Base-by-base conservation (phyloP, 2,888 invertebrate genomes). In the Drosophila anomalata region DNA sequence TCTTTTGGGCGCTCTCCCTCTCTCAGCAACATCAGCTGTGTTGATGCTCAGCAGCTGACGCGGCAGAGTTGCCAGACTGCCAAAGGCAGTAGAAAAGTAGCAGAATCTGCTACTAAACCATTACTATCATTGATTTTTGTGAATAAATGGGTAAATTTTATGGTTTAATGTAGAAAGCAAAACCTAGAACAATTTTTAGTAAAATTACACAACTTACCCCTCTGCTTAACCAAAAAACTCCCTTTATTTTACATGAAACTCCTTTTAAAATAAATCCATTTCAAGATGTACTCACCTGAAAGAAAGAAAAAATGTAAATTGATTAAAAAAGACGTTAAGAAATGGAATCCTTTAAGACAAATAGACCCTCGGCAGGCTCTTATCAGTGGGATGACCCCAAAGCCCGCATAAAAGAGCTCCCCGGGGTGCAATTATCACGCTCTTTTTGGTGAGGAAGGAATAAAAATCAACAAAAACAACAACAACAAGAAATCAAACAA, bases 1-100 rank as follows among this genome's bases (percentile, higher is more conserved):
- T 53, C 62, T 52, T 22, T 2, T 31, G 6, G 47, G 36, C 56
- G 47, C 63, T 53, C 62, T 54, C 26, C 2, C 31, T 3, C 60
- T 68, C 60, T 39, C 55, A 33, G 51, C 57, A 52, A 46, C 65
- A 81, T 62, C 81, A 82, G 80, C 80, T 82, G 61, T 62, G 52
- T 66, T 67, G 65, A 46, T 68, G 68, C 71, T 66, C 33, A 87
- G 78, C 87, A 84, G 81, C 81, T 87, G 88, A 76, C 75, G 39
- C 12, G 3, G 1, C 4, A 26, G 82, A 5, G 88, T 69, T 82
- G 79, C 82, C 82, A 82, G 79, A 73, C 41, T 26, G 47, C 9
- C 46, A 26, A 20, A 9, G 7, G 52, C 51, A 47, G 31, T 39
- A 60, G 51, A 79, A 66, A 52, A 63, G 79, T 55, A 80, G 75